Evolutionary conservation across 2,113 vertebrate species (phyloP).

Genomic region (Panthera leo): DNA sequence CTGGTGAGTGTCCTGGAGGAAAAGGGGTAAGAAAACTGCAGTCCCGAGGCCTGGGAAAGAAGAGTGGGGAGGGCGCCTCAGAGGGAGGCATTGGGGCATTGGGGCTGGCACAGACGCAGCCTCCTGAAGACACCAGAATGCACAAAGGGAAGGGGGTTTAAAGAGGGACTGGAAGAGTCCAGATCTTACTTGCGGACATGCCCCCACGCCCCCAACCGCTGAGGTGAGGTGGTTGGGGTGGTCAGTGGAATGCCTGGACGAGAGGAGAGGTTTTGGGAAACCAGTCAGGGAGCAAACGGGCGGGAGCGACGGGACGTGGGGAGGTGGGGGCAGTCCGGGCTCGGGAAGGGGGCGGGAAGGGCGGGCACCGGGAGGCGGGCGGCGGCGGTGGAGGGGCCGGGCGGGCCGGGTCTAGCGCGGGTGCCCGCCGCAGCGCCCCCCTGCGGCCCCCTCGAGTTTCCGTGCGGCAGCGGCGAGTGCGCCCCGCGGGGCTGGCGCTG

Average conservation of each 20-base stretch:
- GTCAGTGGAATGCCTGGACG: neutral
- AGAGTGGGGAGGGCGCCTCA: rapidly evolving
- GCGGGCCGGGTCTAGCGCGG: neutral
- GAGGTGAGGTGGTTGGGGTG: neutral
- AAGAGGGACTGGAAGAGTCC: neutral
- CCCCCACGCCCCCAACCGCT: too few species aligned
- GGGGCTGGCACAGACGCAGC: neutral
- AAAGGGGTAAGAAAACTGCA: neutral
- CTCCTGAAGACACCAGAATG: neutral
- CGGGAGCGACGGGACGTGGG: neutral
- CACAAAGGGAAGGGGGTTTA: neutral
- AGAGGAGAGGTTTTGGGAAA: neutral
- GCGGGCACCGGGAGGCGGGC: too few species aligned
- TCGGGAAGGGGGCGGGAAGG: neutral
- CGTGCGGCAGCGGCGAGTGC: constrained; percentile 87
- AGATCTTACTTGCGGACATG: neutral
- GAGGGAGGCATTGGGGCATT: neutral
- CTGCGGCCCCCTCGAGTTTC: constrained; percentile 88
- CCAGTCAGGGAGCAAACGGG: neutral
- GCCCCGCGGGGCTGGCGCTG: constrained; percentile 91
- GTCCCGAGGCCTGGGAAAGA: neutral
- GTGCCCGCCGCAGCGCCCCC: neutral
- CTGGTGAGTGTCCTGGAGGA: constrained; percentile 36
- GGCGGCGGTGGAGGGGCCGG: neutral
- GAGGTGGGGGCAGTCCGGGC: rapidly evolving